A percentile compares a stretch with the other conserved stretches of the same genome.
phyloP scores from a whole-genome alignment of 2,113 vertebrate genomes.

The Synodontis membranacea region DNA sequence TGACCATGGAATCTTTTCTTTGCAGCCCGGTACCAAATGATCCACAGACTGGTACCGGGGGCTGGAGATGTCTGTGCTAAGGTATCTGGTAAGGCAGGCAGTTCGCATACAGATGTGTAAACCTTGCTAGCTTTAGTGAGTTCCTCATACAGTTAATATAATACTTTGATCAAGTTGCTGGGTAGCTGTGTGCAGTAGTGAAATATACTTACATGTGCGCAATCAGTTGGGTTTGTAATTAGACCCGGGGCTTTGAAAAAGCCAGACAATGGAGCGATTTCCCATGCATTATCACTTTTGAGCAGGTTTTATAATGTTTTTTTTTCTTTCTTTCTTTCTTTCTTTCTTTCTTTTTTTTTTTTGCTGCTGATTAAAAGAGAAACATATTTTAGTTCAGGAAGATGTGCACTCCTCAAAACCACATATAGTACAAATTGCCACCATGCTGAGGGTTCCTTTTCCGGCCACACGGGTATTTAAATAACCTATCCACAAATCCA shows the following conservation, averaged over 20 bases:
- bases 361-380: neutral
- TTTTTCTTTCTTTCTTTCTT: neutral
- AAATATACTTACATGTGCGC: neutral
- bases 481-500: neutral
- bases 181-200: neutral
- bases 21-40: too few relatives aligned
- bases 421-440: neutral
- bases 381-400: neutral
- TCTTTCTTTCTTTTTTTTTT: neutral
- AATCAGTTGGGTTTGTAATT: neutral
- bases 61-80: too few relatives aligned
- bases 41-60: too few relatives aligned
- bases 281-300: neutral
- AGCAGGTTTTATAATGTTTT: neutral
- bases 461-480: neutral
- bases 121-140: neutral
- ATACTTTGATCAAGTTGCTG: neutral
- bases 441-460: neutral
- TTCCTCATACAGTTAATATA: neutral
- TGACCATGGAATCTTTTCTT: too few relatives aligned
- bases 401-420: neutral
- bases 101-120: neutral
- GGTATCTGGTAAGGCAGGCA: neutral
- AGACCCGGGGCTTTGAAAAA: neutral
- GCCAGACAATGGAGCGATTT: neutral